These are phyloP conservation scores for Teleogryllus occipitalis DNA, from an alignment of 1,140 invertebrate genomes.

Conservation along the genomic window DNA sequence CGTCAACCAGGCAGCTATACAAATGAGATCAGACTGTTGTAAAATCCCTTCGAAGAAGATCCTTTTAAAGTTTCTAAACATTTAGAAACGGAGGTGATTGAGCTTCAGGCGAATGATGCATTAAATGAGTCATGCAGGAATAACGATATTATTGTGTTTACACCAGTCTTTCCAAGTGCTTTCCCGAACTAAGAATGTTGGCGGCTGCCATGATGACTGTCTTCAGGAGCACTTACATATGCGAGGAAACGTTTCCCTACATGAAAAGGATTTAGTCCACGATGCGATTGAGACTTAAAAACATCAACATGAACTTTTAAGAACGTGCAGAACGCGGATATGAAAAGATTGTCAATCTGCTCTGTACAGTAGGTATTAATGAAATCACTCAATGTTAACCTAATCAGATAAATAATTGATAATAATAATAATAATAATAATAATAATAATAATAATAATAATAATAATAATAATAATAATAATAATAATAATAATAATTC, in stretches of 20 bases:
- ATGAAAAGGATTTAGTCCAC: not conserved
- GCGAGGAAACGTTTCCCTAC: not conserved
- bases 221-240: not conserved
- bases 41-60: not conserved
- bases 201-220: not conserved
- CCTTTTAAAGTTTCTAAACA: not conserved
- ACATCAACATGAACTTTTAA: not conserved
- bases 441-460: too few relatives aligned
- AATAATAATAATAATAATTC: too few relatives aligned
- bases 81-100: not conserved
- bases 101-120: not conserved
- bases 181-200: not conserved
- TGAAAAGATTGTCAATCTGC: too few relatives aligned
- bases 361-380: too few relatives aligned
- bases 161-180: not conserved
- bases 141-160: not conserved
- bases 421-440: too few relatives aligned
- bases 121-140: not conserved
- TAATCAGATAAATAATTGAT: too few relatives aligned
- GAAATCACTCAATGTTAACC: too few relatives aligned
- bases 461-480: too few relatives aligned
- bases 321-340: not conserved
- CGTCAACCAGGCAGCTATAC: slow-evolving; percentile 55
- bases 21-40: not conserved
- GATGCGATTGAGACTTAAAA: not conserved